Base-by-base conservation (phyloP, 2,888 invertebrate genomes). In the Lottia gigantea region DNA sequence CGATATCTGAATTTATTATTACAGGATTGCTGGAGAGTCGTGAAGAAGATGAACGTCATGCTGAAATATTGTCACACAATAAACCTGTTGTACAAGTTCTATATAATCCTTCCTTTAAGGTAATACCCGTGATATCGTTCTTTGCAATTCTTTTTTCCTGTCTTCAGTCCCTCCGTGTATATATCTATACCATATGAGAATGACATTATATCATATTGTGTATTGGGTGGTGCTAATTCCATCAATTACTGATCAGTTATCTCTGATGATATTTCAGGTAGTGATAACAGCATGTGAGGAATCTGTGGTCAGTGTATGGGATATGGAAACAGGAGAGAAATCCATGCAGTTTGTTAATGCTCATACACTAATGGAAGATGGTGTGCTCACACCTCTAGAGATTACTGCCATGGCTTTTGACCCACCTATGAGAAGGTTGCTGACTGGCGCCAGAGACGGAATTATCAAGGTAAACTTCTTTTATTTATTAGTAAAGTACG, bases 281-380 rank as follows among this genome's bases (percentile, higher is more conserved):
- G 82, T 95, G 75, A 91, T 95, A 71, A 93, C 94, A 0, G 94
- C 93, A 68, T 94, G 95, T 70, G 89, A 92, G 86, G 95, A 94
- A 84, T 94, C 95, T 76, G 92, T 92, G 75, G 94, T 95, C 72
- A 93, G 94, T 78, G 92, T 93, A 31, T 95, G 95, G 95, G 92
- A 95, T 86, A 92, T 94, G 0, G 91, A 92, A 88, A 92, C 91
- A 64, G 93, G 95, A 2, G 77, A 75, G 46, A 82, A 81, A 69
- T 65, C 78, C 15, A 83, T 83, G 73, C 82, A 84, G 71, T 82
- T 82, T 66, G 78, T 81, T 14, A 83, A 83, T 71, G 83, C 83
- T 1, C 95, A 95, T 85, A 92, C 92, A 19, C 90, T 91, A 69
- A 88, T 91, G 76, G 86, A 92, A 67, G 92, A 93, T 83, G 94